Conservation (phyloP, 2,888 invertebrate genomes). For the Cephus spinipes region DNA sequence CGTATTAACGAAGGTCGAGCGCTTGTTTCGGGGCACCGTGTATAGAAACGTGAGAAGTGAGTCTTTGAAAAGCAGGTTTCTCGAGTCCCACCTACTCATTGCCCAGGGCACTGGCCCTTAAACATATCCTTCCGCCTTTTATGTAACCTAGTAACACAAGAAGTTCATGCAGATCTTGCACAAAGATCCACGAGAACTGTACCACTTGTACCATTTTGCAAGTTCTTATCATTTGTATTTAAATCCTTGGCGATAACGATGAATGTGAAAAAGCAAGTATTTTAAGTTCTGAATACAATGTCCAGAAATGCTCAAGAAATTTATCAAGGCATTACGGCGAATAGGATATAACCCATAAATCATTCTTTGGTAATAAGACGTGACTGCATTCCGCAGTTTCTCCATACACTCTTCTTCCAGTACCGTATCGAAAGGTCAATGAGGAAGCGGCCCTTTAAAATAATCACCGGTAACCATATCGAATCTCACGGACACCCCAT, state of each 20-base stretch:
- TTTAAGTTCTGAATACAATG: not conserved
- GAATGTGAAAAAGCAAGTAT: not conserved
- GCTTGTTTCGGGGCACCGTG: conserved; percentile 7
- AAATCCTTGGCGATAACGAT: not conserved
- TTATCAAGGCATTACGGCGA: not conserved
- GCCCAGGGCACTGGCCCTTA: conserved; percentile 5
- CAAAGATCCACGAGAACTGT: not conserved
- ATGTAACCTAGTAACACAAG: not conserved
- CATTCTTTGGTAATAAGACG: not conserved
- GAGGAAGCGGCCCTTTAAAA: not conserved
- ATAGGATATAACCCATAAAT: not conserved
- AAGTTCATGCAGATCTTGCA: not conserved
- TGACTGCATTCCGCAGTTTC: not conserved
- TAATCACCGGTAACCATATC: not conserved
- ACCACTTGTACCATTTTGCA: not conserved
- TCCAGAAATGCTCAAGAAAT: not conserved
- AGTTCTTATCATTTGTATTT: not conserved
- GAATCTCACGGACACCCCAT: conserved; percentile 22
- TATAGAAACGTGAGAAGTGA: conserved; percentile 22
- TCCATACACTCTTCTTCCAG: not conserved
- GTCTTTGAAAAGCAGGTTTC: conserved; percentile 31
- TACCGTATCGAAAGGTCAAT: not conserved
- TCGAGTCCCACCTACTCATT: conserved; percentile 28
- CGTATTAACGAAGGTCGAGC: not conserved
- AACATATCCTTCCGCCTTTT: conserved; percentile 6